Conservation (phyloP, 2,888 invertebrate species). For the Drosophila sordidula region DNA sequence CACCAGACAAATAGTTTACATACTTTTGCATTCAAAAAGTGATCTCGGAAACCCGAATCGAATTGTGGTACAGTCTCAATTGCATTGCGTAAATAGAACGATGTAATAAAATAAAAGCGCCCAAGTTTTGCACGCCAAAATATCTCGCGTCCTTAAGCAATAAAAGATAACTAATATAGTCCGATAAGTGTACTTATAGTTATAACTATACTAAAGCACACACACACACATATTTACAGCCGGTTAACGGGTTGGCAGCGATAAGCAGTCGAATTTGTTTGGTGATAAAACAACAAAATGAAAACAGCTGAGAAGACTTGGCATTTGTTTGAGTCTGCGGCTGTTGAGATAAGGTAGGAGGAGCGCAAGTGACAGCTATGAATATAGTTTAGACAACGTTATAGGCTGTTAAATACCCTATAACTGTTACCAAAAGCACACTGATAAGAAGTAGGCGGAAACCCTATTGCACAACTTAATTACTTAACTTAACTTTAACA, state of each 20-base stretch:
- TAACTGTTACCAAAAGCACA: not conserved
- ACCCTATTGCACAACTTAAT: not conserved
- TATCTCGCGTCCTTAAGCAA: constrained; percentile 16
- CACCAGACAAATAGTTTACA: not conserved
- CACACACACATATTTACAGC: not conserved
- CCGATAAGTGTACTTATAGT: constrained; percentile 10
- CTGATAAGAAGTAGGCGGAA: not conserved
- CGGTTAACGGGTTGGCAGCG: constrained; percentile 24
- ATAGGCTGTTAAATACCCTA: not conserved
- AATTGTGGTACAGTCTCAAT: constrained; percentile 20
- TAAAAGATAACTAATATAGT: constrained; percentile 48
- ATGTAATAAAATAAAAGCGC: constrained; percentile 54
- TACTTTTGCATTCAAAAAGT: not conserved
- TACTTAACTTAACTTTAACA: no score
- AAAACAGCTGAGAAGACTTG: constrained; percentile 55
- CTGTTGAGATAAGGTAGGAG: constrained; percentile 3
- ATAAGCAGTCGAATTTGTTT: constrained; percentile 45
- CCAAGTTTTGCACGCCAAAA: constrained; percentile 9
- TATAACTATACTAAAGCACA: constrained; percentile 6
- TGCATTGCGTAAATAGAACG: constrained; percentile 12
- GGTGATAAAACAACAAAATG: constrained; percentile 23
- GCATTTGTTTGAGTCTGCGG: constrained; percentile 24
- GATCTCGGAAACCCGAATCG: not conserved
- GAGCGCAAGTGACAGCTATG: not conserved
- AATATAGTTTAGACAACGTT: not conserved